phyloP scores from a whole-genome alignment of 2,797 vertebrate genomes.

The Oryzias dopingdopingensis region DNA sequence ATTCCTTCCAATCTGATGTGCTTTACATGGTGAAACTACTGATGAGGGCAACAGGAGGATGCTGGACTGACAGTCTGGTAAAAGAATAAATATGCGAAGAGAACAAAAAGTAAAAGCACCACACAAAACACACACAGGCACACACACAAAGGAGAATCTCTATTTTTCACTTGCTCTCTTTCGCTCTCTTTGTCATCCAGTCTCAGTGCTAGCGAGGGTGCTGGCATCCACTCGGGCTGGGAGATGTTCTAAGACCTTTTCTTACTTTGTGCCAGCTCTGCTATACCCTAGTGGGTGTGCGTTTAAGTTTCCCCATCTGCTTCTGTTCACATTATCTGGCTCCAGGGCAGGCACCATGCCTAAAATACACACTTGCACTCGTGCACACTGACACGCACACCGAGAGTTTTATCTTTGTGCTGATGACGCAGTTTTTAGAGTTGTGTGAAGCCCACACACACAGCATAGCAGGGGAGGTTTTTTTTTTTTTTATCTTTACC shows the following conservation, averaged over 20 bases:
- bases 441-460: slow-evolving; percentile 77
- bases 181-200: slow-evolving; percentile 72
- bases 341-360: slow-evolving; percentile 77
- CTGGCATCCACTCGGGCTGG: slow-evolving; percentile 74
- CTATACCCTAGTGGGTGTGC: slow-evolving; percentile 78
- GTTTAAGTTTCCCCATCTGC: slow-evolving; percentile 79
- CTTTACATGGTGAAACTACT: slow-evolving; percentile 26
- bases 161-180: slow-evolving; percentile 48
- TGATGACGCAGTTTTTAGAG: slow-evolving; percentile 77
- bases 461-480: slow-evolving; percentile 63
- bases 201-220: slow-evolving; percentile 64
- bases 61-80: slow-evolving; percentile 42
- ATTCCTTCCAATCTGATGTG: slow-evolving; percentile 25
- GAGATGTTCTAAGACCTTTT: slow-evolving; percentile 77
- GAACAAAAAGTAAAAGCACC: slow-evolving; percentile 62
- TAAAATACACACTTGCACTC: slow-evolving; percentile 70
- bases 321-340: slow-evolving; percentile 79
- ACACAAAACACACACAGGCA: slow-evolving; percentile 51
- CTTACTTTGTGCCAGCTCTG: slow-evolving; percentile 77
- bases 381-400: slow-evolving; percentile 30
- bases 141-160: slow-evolving; percentile 43
- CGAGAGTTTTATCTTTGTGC: slow-evolving; percentile 73
- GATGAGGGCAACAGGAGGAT: slow-evolving; percentile 57
- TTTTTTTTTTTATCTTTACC: slow-evolving; percentile 63
- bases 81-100: slow-evolving; percentile 69